Evolutionary conservation across 2,113 vertebrate genomes (phyloP), one percentile per base, ranked within the genome.

Genomic region (Hucho hucho): DNA sequence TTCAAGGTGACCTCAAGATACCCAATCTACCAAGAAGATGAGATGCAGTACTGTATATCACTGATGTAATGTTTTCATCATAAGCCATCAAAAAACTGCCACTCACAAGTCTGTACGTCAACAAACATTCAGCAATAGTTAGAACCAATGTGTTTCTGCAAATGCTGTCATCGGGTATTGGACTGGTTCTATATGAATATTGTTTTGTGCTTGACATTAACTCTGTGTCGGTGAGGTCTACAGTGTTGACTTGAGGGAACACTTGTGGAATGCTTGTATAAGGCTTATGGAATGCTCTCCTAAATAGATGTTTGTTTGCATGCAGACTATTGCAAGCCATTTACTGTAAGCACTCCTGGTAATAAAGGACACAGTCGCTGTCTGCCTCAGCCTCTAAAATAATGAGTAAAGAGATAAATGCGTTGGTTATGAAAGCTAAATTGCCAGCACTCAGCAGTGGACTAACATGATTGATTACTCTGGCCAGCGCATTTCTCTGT

Each of bases 391-490:
- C 56, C 28, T 65, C 70, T 69, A 32, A 53, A 65, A 79, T 69
- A 59, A n/a, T 61, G 47, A 49, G 13, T 49, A 12, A 22, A 69
- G 32, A 4, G n/a, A 22, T 1, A 43, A 43, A 22, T 6, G n/a
- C 37, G 37, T 47, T 3, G 32, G 26, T n/a, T 76, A 11, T 78
- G 64, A 81, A 72, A 53, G 61, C 68, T 72, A 66, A 79, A 74
- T 12, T 26, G 67, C 65, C 69, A n/a, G 47, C 53, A 53, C 43
- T 29, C 32, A 59, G 28, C 70, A 56, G 75, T 69, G 43, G 49
- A 68, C 53, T 65, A 29, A 73, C 16, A 56, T 69, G 80, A 79
- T 58, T 77, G 74, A 79, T 86, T 83, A 65, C 26, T 69, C 47
- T 61, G 72, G 68, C 73, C 75, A 13, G 67, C 53, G 73, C 64